Evolutionary conservation across 1,140 invertebrate species (phyloP), one percentile per base, ranked within the genome.

Genomic region (Dysdera silvatica): DNA sequence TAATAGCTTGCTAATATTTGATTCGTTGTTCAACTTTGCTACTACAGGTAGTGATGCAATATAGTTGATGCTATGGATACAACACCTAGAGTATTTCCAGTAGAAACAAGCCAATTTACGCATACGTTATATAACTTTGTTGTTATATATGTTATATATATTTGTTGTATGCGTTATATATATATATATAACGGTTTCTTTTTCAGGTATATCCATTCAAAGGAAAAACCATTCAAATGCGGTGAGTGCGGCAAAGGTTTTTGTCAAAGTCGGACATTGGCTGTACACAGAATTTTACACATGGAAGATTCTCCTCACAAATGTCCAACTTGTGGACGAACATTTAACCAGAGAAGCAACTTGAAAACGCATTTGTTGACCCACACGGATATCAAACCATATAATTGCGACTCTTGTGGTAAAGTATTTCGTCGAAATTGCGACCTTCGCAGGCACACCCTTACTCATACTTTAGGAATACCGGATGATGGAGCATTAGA

Each of bases 161-260:
- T n/a, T n/a, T n/a, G n/a, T n/a, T n/a, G n/a, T n/a, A n/a, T n/a
- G n/a, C n/a, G n/a, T n/a, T n/a, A n/a, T n/a, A n/a, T n/a, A n/a
- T n/a, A n/a, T n/a, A n/a, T n/a, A n/a, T n/a, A n/a, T n/a, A 31
- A 45, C 37, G 29, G 23, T 24, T 29, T 18, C 37, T 75, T 77
- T 66, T 74, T 75, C 82, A 94, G 89, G 80, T 96, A 95, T 77
- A 98, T 96, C 59, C 94, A 98, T 79, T 91, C 89, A 37, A 97
- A 96, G 78, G 92, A 96, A 74, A 98, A 98, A 73, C 94, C 94
- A 2, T 98, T 95, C 80, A 95, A 94, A 74, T 98, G 94, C 75
- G 80, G 82, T 2, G 90, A 95, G 71, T 98, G 94, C 75, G 91
- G 91, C 33, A 97, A 97, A 74, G 94, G 95, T 0, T 98, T 98